Percentiles rank a stretch among this genome's conserved stretches.
phyloP scores from a whole-genome alignment of 2,888 invertebrate species.

The Physocephala rufipes region DNA sequence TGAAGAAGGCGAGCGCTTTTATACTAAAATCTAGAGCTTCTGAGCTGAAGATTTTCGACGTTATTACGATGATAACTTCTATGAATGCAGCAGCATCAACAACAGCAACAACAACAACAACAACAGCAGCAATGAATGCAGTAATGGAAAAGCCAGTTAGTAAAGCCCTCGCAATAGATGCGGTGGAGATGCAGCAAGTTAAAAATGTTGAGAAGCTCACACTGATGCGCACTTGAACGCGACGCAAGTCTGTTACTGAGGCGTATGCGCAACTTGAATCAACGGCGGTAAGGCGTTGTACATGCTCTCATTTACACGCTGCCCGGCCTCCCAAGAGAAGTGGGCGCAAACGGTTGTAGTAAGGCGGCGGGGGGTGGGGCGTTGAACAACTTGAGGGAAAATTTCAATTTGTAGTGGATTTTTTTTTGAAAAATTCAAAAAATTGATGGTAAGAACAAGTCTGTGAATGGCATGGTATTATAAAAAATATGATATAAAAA shows the following conservation, averaged over 20 bases:
- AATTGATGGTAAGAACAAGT: too few species aligned
- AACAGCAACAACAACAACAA: constrained; percentile 26
- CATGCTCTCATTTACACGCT: constrained; percentile 50
- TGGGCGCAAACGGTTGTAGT: not conserved
- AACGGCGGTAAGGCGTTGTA: constrained; percentile 60
- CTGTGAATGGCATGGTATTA: too few species aligned
- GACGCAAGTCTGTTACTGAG: constrained; percentile 44
- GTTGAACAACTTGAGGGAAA: not conserved
- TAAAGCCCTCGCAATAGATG: constrained; percentile 22
- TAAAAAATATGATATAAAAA: too few species aligned
- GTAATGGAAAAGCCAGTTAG: constrained; percentile 13
- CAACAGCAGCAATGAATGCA: constrained; percentile 32
- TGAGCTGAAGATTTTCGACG: constrained; percentile 30
- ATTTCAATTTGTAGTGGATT: too few species aligned
- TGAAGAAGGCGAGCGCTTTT: constrained; percentile 33
- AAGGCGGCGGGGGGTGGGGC: not conserved
- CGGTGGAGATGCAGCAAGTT: constrained; percentile 15
- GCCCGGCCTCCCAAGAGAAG: constrained; percentile 31
- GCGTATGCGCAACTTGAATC: constrained; percentile 59
- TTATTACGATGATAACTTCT: constrained; percentile 22
- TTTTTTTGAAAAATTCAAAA: too few species aligned
- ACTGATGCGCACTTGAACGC: constrained; percentile 20
- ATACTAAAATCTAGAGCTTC: constrained; percentile 28
- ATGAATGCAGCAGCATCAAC: constrained; percentile 32
- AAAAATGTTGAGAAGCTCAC: not conserved